Percentiles rank a stretch among this genome's conserved stretches.
These are phyloP conservation scores for Bos indicus DNA, from an alignment of 2,113 vertebrate species.

Conservation along the genomic window DNA sequence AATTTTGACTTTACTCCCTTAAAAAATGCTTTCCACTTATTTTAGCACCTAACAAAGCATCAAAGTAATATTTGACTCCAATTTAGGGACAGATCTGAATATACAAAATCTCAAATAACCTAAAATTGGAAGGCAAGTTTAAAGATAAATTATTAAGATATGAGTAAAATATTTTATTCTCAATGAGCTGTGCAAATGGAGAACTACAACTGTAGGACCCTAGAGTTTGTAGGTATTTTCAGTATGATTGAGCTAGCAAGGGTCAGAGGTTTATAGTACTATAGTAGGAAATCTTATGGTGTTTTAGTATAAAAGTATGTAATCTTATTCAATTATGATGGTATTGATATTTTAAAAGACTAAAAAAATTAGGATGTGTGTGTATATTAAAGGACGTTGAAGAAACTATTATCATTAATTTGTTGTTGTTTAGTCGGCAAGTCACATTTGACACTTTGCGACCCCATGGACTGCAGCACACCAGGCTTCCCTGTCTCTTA, in stretches of 20 bases:
- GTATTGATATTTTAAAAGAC: neutral
- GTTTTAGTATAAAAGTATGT: neutral
- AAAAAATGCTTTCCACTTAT: neutral
- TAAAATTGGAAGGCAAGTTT: neutral
- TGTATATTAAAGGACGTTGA: neutral
- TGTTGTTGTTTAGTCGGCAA: neutral
- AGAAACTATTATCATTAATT: neutral
- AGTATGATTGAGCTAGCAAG: neutral
- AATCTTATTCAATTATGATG: neutral
- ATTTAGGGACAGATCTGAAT: neutral
- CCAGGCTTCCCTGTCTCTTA: neutral
- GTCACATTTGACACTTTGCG: neutral
- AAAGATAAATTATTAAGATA: neutral
- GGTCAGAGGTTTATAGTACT: neutral
- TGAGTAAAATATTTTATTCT: neutral
- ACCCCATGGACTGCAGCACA: neutral
- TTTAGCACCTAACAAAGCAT: neutral
- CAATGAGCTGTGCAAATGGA: neutral
- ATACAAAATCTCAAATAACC: neutral
- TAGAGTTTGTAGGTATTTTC: neutral
- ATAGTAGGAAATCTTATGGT: neutral
- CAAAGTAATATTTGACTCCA: neutral
- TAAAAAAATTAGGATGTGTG: neutral
- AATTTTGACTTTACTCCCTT: neutral
- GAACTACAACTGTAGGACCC: neutral